These are phyloP conservation scores for Myotis pilosus DNA, from an alignment of 2,797 vertebrate species.

Conservation along the genomic window DNA sequence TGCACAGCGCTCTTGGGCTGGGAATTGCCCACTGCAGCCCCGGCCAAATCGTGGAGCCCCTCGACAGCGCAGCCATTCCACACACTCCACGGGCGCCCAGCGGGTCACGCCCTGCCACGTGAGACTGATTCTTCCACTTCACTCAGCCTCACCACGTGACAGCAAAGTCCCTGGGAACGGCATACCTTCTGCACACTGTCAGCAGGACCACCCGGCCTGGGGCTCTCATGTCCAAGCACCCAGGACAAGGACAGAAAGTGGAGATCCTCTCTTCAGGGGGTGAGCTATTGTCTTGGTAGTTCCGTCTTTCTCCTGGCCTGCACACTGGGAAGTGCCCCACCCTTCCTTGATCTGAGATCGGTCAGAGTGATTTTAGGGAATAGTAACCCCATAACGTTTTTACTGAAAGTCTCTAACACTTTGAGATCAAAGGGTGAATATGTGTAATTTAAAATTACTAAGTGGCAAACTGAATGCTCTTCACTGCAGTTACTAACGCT, in stretches of 20 bases:
- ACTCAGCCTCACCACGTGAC: background rate
- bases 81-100: background rate
- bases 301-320: background rate
- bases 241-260: background rate
- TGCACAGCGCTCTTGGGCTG: rapidly evolving
- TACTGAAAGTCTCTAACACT: background rate
- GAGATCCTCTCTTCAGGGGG: background rate
- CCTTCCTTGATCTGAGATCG: background rate
- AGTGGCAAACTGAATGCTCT: background rate
- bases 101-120: background rate
- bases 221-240: background rate
- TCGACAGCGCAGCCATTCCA: no score
- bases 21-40: background rate
- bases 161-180: background rate
- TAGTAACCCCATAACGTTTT: background rate
- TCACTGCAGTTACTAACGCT: background rate
- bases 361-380: background rate
- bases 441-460: background rate
- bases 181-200: rapidly evolving
- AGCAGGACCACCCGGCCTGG: no score
- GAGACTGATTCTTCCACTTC: background rate
- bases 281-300: background rate
- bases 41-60: background rate
- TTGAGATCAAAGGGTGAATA: background rate
- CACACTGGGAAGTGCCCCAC: background rate